Evolutionary conservation across 92 coral and sea anemone species (phyloP).

Genomic region (Porites divaricata): DNA sequence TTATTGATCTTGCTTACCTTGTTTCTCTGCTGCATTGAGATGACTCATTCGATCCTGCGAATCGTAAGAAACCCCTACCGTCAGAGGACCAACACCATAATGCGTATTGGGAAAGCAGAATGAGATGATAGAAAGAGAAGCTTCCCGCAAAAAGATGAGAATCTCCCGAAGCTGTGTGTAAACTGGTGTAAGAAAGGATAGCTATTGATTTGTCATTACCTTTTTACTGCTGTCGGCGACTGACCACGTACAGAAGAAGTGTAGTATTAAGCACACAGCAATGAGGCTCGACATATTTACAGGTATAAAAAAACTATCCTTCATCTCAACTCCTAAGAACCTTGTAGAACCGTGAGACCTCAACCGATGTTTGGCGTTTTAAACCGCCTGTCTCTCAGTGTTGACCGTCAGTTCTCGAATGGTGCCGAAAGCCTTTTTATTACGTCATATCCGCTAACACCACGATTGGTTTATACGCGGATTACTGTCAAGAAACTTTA

Average conservation of each 20-base stretch:
- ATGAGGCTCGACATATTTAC: neutral
- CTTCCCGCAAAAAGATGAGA: neutral
- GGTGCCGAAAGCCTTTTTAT: constrained; percentile 9
- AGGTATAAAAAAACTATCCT: neutral
- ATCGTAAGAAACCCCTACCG: neutral
- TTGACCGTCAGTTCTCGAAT: constrained; percentile 22
- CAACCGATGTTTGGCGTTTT: neutral
- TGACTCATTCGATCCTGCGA: constrained; percentile 12
- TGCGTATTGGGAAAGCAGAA: neutral
- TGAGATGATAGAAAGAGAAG: neutral
- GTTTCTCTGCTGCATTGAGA: constrained; percentile 36
- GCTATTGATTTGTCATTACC: constrained; percentile 1
- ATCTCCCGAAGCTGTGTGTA: neutral
- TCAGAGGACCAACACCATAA: neutral
- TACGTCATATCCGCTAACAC: constrained; percentile 49
- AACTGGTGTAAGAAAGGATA: neutral
- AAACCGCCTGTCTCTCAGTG: neutral
- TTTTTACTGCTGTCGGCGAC: constrained; percentile 3
- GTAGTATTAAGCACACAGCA: constrained; percentile 1
- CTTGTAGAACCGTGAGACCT: neutral
- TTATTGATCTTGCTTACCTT: constrained; percentile 26
- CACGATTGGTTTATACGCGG: constrained; percentile 23
- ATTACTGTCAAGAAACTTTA: neutral
- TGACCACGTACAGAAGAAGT: constrained; percentile 12
- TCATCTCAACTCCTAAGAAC: neutral